phyloP scores from a whole-genome alignment of 2,888 invertebrate species.

The Pharmacophagus antenor region DNA sequence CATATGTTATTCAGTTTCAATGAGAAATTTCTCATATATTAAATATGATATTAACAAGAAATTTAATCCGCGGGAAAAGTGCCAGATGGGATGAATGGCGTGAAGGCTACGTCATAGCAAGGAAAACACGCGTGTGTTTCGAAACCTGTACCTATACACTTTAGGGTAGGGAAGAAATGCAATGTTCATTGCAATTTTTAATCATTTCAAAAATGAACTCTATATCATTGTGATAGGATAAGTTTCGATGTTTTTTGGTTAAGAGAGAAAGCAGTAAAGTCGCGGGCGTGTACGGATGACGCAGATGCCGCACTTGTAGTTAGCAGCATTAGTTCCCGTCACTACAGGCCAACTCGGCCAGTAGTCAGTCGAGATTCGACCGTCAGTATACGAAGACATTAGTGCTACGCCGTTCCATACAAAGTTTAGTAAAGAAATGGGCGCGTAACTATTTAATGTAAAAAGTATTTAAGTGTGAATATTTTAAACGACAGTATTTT shows the following conservation, averaged over 20 bases:
- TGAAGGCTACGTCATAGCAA: slow-evolving; percentile 59
- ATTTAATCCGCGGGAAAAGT: slow-evolving; percentile 71
- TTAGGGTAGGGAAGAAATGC: slow-evolving; percentile 51
- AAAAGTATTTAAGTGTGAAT: slow-evolving; percentile 29
- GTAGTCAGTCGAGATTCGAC: slow-evolving; percentile 63
- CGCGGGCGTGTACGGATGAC: slow-evolving; percentile 68
- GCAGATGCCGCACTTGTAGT: slow-evolving; percentile 60
- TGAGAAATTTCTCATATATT: slow-evolving; percentile 55
- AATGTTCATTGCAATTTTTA: slow-evolving; percentile 19
- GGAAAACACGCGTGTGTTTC: slow-evolving; percentile 34
- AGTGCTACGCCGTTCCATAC: slow-evolving; percentile 35
- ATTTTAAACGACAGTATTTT: slow-evolving; percentile 15
- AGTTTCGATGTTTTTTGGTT: slow-evolving; percentile 46
- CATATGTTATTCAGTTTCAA: slow-evolving; percentile 51
- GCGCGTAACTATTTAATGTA: slow-evolving; percentile 42
- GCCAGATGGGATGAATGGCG: slow-evolving; percentile 59
- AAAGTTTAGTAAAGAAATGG: slow-evolving; percentile 34
- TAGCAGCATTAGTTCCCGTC: slow-evolving; percentile 42
- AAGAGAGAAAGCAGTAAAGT: slow-evolving; percentile 78
- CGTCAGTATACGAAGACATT: slow-evolving; percentile 56
- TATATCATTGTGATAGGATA: slow-evolving; percentile 50
- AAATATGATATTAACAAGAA: slow-evolving; percentile 58
- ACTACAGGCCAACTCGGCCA: slow-evolving; percentile 43
- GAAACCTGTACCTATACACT: slow-evolving; percentile 42
- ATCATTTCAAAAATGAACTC: slow-evolving; percentile 45